A percentile compares a stretch with the other conserved stretches of the same genome.
phyloP scores from a whole-genome alignment of 2,113 vertebrate species.

The Rattus norvegicus region DNA sequence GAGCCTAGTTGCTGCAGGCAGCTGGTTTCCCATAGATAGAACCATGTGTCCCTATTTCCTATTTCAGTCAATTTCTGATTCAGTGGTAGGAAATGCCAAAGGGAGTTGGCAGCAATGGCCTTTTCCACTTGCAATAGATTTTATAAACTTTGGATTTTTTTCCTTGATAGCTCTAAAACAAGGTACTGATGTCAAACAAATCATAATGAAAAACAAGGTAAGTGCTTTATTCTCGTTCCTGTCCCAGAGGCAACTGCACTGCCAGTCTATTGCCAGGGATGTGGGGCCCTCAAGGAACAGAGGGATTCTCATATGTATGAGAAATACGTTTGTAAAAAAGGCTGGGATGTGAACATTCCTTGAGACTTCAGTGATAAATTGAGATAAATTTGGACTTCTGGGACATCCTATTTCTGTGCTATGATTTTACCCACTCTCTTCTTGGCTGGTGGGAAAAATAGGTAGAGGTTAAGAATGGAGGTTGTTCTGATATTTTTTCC shows the following conservation, averaged over 20 bases:
- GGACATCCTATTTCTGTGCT: slow-evolving; percentile 46
- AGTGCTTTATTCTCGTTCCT: background rate
- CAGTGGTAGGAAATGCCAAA: slow-evolving; percentile 66
- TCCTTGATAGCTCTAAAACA: background rate
- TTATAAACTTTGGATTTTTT: slow-evolving; percentile 44
- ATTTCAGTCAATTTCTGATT: slow-evolving; percentile 65
- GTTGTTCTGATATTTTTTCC: background rate
- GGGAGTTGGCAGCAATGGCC: slow-evolving; percentile 58
- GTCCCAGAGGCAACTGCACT: background rate
- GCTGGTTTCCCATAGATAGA: slow-evolving; percentile 56
- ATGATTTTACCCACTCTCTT: background rate
- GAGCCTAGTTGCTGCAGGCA: slow-evolving; percentile 61
- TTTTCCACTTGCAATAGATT: slow-evolving; percentile 60
- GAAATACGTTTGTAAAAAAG: slow-evolving; percentile 9
- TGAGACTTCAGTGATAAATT: slow-evolving; percentile 25
- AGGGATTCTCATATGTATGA: background rate
- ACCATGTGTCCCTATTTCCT: slow-evolving; percentile 62
- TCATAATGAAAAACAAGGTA: background rate
- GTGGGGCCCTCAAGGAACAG: background rate
- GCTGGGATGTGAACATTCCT: slow-evolving; percentile 59
- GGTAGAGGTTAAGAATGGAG: slow-evolving; percentile 65
- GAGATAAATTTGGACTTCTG: slow-evolving; percentile 55
- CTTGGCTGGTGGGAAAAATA: slow-evolving; percentile 58
- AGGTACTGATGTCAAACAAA: slow-evolving; percentile 38
- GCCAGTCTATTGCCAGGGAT: background rate